Evolutionary conservation across 2,888 invertebrate species (phyloP), one percentile per base, ranked within the genome.

Genomic region (Globia sparganii): DNA sequence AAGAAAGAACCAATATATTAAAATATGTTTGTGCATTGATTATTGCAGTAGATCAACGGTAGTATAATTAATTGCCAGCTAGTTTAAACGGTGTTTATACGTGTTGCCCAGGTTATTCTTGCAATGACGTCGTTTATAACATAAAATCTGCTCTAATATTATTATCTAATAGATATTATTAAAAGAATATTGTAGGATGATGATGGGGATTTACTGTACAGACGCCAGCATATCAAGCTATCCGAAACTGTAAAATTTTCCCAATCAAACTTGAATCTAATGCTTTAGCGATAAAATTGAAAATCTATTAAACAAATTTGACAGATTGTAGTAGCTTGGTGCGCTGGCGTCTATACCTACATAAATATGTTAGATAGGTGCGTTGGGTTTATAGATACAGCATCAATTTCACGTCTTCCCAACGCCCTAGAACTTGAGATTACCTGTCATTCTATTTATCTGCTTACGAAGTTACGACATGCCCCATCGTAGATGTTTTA

Each of bases 51-150:
- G 9, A 28, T 80, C 61, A 21, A 73, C 28, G 37, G 21, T 56
- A n/a, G 18, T 61, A 56, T 66, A 80, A 78, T 80, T 61, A 80
- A 78, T 80, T 61, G 31, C 59, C 31, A n/a, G n/a, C 25, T 18
- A 31, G 58, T 59, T 64, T 40, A 53, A 53, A 18, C 58, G 13
- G 28, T 81, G 40, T 80, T 68, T 80, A 58, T 80, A 58, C 56
- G 2, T 49, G 21, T 34, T 73, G 46, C n/a, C 18, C 0, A 72
- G 28, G 28, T 15, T 66, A 21, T 73, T 80, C 5, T 73, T 58
- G 13, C 28, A 9, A 40, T 28, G 56, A 62, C 43, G 21, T 71
- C 34, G 28, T 13, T 53, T 8, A 5, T 53, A 28, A 21, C n/a
- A 21, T 28, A 49, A 21, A 37, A 15, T 49, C 21, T 15, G 18